Percentiles rank a stretch among this genome's conserved stretches.
phyloP scores from a whole-genome alignment of 2,113 vertebrate species.

The Coptodon rendalli region DNA sequence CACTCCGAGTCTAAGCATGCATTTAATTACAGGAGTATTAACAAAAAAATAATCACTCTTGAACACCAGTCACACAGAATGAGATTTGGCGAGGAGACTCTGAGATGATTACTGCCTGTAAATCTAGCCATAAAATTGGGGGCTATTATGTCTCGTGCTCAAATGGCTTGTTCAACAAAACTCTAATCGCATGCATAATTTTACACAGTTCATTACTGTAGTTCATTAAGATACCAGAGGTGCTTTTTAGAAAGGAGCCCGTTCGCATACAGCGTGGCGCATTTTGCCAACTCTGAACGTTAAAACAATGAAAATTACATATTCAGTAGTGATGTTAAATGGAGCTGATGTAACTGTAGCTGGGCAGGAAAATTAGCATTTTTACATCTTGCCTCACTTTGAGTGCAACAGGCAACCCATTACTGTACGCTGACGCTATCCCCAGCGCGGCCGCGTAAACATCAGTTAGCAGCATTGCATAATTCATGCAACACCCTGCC shows the following conservation, averaged over 20 bases:
- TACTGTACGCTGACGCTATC: not conserved
- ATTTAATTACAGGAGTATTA: constrained; percentile 72
- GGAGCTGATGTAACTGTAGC: not conserved
- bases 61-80: constrained; percentile 59
- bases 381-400: not conserved
- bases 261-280: not conserved
- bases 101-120: constrained; percentile 62
- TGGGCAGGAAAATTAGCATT: not conserved
- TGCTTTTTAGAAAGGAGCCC: constrained; percentile 14
- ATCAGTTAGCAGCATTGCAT: not conserved
- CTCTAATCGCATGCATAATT: constrained; percentile 57
- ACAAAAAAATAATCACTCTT: constrained; percentile 62
- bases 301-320: not conserved
- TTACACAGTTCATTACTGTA: constrained; percentile 49
- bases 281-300: not conserved
- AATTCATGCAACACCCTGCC: not conserved
- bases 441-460: not conserved
- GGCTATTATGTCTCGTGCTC: constrained; percentile 55
- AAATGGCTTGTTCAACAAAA: constrained; percentile 66
- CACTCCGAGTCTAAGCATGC: constrained; percentile 60
- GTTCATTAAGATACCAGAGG: constrained; percentile 55
- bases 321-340: not conserved
- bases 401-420: not conserved
- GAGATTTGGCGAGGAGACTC: constrained; percentile 56
- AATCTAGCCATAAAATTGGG: constrained; percentile 63